Evolutionary conservation across 2,888 invertebrate genomes (phyloP).

Genomic region (Erannis defoliaria): DNA sequence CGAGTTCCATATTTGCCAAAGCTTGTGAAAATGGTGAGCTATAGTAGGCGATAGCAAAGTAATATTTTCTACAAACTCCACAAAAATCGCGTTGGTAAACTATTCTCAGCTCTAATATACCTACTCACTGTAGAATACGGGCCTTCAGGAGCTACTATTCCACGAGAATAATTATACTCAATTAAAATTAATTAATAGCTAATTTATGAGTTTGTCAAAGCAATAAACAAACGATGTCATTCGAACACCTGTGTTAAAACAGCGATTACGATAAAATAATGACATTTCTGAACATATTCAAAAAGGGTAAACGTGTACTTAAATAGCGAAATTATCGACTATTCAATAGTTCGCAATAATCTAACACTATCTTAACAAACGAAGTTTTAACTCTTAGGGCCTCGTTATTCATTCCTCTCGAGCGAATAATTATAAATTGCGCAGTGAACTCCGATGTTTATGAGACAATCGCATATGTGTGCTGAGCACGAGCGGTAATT

Average conservation of each 20-base stretch:
- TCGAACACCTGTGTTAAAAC: constrained; percentile 50
- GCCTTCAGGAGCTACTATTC: constrained; percentile 27
- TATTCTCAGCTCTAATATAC: no score
- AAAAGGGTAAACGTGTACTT: neutral
- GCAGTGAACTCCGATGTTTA: constrained; percentile 65
- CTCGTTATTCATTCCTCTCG: constrained; percentile 50
- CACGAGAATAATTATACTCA: constrained; percentile 45
- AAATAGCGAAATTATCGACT: constrained; percentile 3
- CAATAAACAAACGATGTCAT: constrained; percentile 55
- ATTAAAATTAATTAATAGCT: constrained; percentile 65
- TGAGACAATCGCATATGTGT: constrained; percentile 57
- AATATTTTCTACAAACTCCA: no score
- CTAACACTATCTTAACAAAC: constrained; percentile 7
- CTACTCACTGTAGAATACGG: constrained; percentile 29
- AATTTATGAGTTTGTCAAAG: constrained; percentile 64
- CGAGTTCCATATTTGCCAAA: no score
- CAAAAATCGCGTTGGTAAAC: no score
- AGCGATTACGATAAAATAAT: constrained; percentile 5
- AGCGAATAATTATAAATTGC: constrained; percentile 60
- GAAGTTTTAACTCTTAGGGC: constrained; percentile 32
- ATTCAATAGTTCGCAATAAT: neutral
- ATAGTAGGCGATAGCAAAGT: no score
- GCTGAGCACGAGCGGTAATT: constrained; percentile 55
- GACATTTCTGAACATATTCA: neutral
- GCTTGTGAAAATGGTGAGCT: no score